Evolutionary conservation across 2,113 vertebrate species (phyloP).

Genomic region (Zapus hudsonius): DNA sequence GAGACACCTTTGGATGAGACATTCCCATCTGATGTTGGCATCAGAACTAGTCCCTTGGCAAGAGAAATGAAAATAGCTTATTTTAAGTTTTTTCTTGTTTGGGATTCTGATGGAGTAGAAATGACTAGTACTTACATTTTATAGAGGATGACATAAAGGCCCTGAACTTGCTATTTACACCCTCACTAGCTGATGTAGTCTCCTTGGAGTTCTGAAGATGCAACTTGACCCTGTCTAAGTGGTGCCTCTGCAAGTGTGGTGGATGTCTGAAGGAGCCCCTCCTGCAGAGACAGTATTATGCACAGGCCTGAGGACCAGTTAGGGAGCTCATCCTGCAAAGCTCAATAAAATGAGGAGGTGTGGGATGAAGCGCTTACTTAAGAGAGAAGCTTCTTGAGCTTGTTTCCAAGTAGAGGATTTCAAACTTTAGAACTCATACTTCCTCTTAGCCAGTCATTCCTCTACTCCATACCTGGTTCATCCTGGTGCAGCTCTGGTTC

Average conservation of each 20-base stretch:
- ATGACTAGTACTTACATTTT: constrained; percentile 14
- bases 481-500: accelerated
- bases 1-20: not conserved
- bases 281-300: not conserved
- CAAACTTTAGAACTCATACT: not conserved
- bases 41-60: not conserved
- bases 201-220: not conserved
- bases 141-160: not conserved
- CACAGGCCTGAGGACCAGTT: not conserved
- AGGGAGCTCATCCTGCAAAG: not conserved
- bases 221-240: not conserved
- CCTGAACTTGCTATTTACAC: no score
- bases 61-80: not conserved
- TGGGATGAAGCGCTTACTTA: not conserved
- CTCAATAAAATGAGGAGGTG: not conserved
- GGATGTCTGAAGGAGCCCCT: accelerated
- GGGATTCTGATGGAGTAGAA: not conserved
- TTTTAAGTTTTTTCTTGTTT: not conserved
- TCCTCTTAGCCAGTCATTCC: not conserved
- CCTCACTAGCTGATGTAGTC: not conserved
- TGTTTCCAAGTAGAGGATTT: no score
- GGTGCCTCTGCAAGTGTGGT: not conserved
- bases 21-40: not conserved
- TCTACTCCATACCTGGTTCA: not conserved
- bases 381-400: no score